Evolutionary conservation across 1,140 invertebrate genomes (phyloP).

Genomic region (Antheraea pernyi): DNA sequence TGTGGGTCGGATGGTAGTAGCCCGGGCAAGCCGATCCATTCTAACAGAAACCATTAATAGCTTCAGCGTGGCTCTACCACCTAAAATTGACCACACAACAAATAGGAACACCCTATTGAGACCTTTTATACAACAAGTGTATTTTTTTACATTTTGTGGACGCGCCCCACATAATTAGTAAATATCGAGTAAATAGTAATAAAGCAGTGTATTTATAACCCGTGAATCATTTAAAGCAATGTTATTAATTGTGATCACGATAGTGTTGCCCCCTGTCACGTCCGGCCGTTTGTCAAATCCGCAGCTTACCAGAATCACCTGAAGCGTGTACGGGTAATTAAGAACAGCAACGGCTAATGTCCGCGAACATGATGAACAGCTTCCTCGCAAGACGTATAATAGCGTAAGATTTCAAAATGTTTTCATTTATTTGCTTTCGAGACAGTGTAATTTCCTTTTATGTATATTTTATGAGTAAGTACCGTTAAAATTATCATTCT

Average conservation of each 20-base stretch:
- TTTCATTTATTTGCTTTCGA: slow-evolving; percentile 19
- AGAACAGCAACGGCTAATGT: slow-evolving; percentile 55
- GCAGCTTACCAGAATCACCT: slow-evolving; percentile 50
- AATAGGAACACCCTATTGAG: too few relatives aligned
- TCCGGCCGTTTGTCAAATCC: slow-evolving; percentile 62
- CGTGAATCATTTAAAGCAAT: background rate
- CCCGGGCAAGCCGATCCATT: too few relatives aligned
- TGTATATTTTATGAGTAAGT: background rate
- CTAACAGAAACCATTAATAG: too few relatives aligned
- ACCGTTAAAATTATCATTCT: background rate
- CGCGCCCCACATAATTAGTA: slow-evolving; percentile 24
- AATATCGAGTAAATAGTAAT: slow-evolving; percentile 27
- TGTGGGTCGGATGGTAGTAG: too few relatives aligned
- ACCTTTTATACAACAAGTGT: too few relatives aligned
- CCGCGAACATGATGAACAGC: slow-evolving; percentile 60
- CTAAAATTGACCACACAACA: too few relatives aligned
- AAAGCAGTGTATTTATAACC: background rate
- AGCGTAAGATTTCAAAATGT: slow-evolving; percentile 36
- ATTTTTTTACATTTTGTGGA: too few relatives aligned
- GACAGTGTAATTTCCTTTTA: slow-evolving; percentile 12
- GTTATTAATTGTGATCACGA: slow-evolving; percentile 25
- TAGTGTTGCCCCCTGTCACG: slow-evolving; percentile 45
- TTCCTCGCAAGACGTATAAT: slow-evolving; percentile 39
- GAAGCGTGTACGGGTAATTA: slow-evolving; percentile 55
- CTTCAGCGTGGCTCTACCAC: too few relatives aligned